Percentiles rank a stretch among this genome's conserved stretches.
These are phyloP conservation scores for Microctenopoma stevenorrisi DNA, from an alignment of 2,797 vertebrate species.

Conservation along the genomic window DNA sequence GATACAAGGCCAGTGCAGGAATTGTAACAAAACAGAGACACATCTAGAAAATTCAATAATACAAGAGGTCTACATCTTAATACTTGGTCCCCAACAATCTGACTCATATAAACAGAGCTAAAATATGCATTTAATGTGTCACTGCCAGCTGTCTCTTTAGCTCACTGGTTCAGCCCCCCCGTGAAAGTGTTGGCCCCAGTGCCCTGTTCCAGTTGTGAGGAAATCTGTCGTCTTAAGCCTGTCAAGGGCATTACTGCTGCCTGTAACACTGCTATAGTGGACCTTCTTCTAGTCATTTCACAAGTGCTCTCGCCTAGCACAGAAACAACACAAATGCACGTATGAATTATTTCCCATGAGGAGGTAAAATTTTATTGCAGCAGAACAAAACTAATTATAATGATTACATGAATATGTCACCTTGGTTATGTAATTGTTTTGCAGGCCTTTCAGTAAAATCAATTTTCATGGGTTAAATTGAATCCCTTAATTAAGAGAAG, in stretches of 20 bases:
- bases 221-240: conserved; percentile 52
- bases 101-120: background rate
- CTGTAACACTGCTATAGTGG: conserved; percentile 4
- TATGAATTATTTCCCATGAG: conserved; percentile 13
- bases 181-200: conserved; percentile 26
- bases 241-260: conserved; percentile 50
- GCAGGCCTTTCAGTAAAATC: conserved; percentile 62
- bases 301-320: background rate
- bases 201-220: conserved; percentile 53
- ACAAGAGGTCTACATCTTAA: too few species aligned
- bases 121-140: conserved; percentile 38
- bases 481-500: conserved; percentile 69
- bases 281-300: conserved; percentile 6
- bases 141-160: conserved; percentile 44
- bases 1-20: too few species aligned
- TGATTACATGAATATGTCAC: conserved; percentile 62
- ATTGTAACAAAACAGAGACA: too few species aligned
- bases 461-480: conserved; percentile 70
- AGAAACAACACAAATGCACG: background rate
- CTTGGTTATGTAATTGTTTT: conserved; percentile 70
- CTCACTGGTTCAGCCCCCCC: conserved; percentile 11
- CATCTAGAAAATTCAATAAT: too few species aligned
- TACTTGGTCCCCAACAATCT: background rate
- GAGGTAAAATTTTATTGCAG: conserved; percentile 35
- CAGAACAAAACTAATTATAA: conserved; percentile 53